Evolutionary conservation across 2,888 invertebrate genomes (phyloP), one percentile per base, ranked within the genome.

Genomic region (Ormyrus nitidulus): DNA sequence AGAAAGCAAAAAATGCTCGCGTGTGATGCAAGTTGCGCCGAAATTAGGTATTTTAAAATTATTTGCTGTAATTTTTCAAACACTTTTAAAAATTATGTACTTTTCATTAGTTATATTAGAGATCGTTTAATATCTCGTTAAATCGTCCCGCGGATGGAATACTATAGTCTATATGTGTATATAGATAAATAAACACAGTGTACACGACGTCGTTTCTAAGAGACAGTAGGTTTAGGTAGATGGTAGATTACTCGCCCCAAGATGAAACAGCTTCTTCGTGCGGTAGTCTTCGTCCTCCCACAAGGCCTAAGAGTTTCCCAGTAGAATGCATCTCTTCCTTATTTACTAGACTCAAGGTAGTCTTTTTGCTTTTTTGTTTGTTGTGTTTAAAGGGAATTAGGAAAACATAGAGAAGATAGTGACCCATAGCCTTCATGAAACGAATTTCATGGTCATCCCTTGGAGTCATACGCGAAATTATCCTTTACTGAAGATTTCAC

Each of bases 211-310:
- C 84, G 86, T 86, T 85, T 88, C 88, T 89, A 89, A 89, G 86
- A 89, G 87, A 89, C 87, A 89, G 86, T 88, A 89, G 88, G 85
- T 89, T 84, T 88, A 90, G 88, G 88, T 89, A 90, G 88, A 89
- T 90, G 87, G 89, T 89, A 88, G 87, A 89, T 90, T 90, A 90
- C 90, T 90, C 90, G 90, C 90, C 90, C 89, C 89, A 87, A 87
- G 89, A 85, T 89, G 87, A 83, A 83, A 88, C 87, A 85, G 87
- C 85, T 89, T 89, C 89, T 89, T 81, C 73, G 44, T 86, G 85
- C 85, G 85, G 88, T 84, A 85, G 86, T 88, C 88, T 88, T 89
- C 88, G 86, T 87, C 88, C 86, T 87, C 88, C 85, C 85, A 65
- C 71, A 77, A 9, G 61, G 54, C 70, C 8, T 74, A 68, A 74